Conservation (phyloP, 2,888 invertebrate genomes). For the Agrochola lychnidis region DNA sequence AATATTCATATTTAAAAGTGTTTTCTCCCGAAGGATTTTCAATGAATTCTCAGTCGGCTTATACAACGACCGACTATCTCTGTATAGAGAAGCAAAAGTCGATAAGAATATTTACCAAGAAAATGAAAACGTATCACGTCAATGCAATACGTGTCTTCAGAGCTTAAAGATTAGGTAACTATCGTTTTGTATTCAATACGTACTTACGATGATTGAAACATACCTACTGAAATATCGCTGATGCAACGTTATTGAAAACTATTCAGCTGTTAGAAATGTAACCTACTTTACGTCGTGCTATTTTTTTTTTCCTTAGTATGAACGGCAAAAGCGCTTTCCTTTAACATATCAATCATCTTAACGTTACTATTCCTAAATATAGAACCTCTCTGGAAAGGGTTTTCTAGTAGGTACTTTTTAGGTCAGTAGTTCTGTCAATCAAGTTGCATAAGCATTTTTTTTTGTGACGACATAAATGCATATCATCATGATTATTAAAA, state of each 20-base stretch:
- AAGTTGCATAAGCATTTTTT: background rate
- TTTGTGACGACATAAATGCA: background rate
- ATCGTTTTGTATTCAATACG: constrained; percentile 4
- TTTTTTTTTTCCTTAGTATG: background rate
- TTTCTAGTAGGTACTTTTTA: background rate
- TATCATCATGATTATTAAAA: constrained; percentile 6
- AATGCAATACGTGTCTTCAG: background rate
- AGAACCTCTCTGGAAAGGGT: background rate
- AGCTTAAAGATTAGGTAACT: background rate
- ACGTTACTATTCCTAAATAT: background rate
- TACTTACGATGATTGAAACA: constrained; percentile 3
- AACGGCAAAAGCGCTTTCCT: background rate
- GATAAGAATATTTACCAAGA: background rate
- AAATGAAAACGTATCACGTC: background rate
- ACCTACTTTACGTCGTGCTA: background rate
- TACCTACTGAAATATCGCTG: constrained; percentile 18
- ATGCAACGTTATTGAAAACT: constrained; percentile 5
- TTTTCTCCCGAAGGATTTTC: background rate
- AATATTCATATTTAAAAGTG: background rate
- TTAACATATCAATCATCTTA: constrained; percentile 21
- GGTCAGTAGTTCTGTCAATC: background rate
- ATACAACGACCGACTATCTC: background rate
- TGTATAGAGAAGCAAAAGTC: background rate
- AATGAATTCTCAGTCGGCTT: background rate
- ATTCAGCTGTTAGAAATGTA: constrained; percentile 16